Evolutionary conservation across 2,888 invertebrate genomes (phyloP), one percentile per base, ranked within the genome.

Genomic region (Drosophila meridiana): DNA sequence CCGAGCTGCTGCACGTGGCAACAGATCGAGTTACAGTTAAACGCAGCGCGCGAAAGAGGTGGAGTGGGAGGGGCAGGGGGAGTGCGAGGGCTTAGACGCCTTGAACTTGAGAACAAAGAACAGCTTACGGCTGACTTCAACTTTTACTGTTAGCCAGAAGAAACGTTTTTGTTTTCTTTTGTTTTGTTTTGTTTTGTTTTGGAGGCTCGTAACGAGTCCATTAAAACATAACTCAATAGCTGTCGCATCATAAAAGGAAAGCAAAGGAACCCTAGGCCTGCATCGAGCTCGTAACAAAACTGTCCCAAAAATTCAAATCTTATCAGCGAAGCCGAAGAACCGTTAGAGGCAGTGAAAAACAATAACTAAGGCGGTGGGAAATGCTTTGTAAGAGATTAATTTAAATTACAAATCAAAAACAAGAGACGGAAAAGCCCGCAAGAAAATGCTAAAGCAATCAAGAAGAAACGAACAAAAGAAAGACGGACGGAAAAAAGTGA

Each of bases 1-100:
- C 70, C 68, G 40, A 57, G 55, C 42, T 56, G 78, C 69, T 80
- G 80, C 83, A 83, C 83, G 83, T 83, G 83, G 81, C 83, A 69
- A 58, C 52, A 36, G 78, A 74, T 78, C 65, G 67, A 67, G 61
- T 78, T 78, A 78, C 77, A 69, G 74, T 68, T 74, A 78, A 65
- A 64, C 30, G 5, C 14, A 26, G 26, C 13, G 32, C 1, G 0
- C 43, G 2, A 8, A n/a, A 1, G 13, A 14, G 43, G 26, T 4
- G 1, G 30, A 13, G 40, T 5, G 45, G 8, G 30, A 4, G 38
- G 20, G 45, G 11, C 13, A 13, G 1, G 7, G 42, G 2, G 26
- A 11, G 20, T 20, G 20, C 20, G 20, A 20, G 20, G 20, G 20
- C 20, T 20, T 20, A 20, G n/a, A 68, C 57, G 66, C 75, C 78